Conservation (phyloP, 64 coral and sea anemone genomes). For the Actinia equina region DNA sequence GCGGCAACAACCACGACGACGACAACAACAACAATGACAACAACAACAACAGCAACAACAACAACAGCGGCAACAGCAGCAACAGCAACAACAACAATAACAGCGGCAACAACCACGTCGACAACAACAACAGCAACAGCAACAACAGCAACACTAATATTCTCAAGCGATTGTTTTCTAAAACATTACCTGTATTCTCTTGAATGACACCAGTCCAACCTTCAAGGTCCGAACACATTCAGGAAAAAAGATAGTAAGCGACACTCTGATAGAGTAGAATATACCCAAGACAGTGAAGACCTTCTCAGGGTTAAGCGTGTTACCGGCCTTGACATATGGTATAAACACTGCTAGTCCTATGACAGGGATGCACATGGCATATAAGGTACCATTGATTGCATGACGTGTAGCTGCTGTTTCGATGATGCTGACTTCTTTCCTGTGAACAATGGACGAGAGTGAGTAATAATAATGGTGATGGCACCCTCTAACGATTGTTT, state of each 20-base stretch:
- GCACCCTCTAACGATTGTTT: too few species aligned
- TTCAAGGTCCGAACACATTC: conserved; percentile 65
- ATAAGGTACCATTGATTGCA: conserved; percentile 57
- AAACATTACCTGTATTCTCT: conserved; percentile 63
- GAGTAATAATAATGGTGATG: too few species aligned
- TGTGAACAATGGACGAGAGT: not conserved
- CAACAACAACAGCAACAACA: too few species aligned
- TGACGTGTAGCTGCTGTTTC: conserved; percentile 35
- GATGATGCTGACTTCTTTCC: conserved; percentile 59
- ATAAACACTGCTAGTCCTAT: conserved; percentile 66
- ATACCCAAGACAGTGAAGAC: conserved; percentile 89
- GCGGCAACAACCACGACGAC: too few species aligned
- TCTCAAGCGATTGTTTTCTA: not conserved
- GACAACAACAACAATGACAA: too few species aligned
- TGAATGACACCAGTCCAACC: conserved; percentile 61
- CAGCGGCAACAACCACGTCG: too few species aligned
- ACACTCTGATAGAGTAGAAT: conserved; percentile 45
- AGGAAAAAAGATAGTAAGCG: conserved; percentile 67
- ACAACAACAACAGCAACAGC: too few species aligned
- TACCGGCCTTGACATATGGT: conserved; percentile 68
- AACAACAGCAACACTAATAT: too few species aligned
- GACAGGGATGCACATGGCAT: conserved; percentile 37
- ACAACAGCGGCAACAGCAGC: too few species aligned
- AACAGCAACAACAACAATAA: not conserved
- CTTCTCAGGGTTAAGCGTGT: conserved; percentile 55